Evolutionary conservation across 1,140 invertebrate genomes (phyloP).

Genomic region (Hesperophylax magnus): DNA sequence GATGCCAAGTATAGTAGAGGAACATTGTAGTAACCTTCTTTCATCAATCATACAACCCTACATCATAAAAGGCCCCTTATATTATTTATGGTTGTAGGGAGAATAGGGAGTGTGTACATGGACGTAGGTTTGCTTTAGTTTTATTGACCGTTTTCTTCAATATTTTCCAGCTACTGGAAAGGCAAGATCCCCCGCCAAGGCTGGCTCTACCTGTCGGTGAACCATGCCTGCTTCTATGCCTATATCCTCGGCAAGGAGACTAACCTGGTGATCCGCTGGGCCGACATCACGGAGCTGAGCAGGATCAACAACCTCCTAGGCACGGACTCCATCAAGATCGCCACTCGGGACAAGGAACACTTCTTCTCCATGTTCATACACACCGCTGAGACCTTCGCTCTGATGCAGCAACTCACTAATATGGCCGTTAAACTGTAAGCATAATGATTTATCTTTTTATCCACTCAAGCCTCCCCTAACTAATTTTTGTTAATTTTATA

Average conservation of each 20-base stretch:
- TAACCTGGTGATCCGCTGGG: constrained; percentile 89
- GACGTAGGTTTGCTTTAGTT: background rate
- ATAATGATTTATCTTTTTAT: background rate
- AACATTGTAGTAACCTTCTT: no score
- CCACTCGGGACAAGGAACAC: constrained; percentile 86
- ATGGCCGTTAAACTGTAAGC: constrained; percentile 93
- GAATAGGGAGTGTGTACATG: no score
- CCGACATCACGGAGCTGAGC: constrained; percentile 81
- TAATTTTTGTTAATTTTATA: no score
- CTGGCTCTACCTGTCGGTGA: constrained; percentile 96
- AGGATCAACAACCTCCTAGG: constrained; percentile 86
- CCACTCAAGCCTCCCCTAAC: no score
- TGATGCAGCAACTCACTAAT: constrained; percentile 97
- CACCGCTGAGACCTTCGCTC: constrained; percentile 88
- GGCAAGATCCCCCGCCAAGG: constrained; percentile 93
- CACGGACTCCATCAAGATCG: constrained; percentile 89
- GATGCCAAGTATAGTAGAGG: no score
- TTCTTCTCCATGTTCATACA: constrained; percentile 93
- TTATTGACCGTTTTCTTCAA: background rate
- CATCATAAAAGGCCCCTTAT: no score
- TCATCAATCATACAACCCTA: no score
- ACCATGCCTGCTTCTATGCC: constrained; percentile 96
- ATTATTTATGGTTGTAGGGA: no score
- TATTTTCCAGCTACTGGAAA: constrained; percentile 88
- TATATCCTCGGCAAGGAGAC: constrained; percentile 94